phyloP scores from a whole-genome alignment of 1,140 invertebrate genomes.

The Armadillidium nasatum region DNA sequence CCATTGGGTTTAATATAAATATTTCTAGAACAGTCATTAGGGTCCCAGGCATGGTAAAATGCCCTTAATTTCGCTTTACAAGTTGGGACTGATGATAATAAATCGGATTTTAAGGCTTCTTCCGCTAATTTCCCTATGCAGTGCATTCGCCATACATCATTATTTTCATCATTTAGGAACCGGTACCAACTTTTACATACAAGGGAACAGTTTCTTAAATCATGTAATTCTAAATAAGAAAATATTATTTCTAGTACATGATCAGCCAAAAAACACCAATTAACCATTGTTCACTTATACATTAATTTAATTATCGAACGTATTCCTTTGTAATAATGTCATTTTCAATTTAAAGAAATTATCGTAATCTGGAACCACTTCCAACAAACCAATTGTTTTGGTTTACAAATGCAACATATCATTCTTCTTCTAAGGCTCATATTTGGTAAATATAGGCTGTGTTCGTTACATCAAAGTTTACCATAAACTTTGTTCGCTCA shows the following conservation, averaged over 20 bases:
- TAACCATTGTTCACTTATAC: slow-evolving; percentile 30
- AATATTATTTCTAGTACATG: slow-evolving; percentile 89
- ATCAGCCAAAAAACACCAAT: slow-evolving; percentile 54
- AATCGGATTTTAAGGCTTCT: slow-evolving; percentile 79
- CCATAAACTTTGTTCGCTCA: too few species aligned
- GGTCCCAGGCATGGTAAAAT: slow-evolving; percentile 94
- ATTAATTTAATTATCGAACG: too few species aligned
- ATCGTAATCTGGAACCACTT: neutral
- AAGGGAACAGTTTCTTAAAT: slow-evolving; percentile 79
- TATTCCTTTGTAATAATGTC: neutral
- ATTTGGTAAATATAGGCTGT: too few species aligned
- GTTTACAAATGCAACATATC: neutral
- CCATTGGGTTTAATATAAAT: slow-evolving; percentile 95
- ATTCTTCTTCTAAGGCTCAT: too few species aligned
- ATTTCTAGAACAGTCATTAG: slow-evolving; percentile 92
- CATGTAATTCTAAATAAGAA: slow-evolving; percentile 80
- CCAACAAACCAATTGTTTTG: neutral
- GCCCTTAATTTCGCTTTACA: slow-evolving; percentile 93
- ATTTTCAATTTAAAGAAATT: neutral
- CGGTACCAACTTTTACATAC: slow-evolving; percentile 92
- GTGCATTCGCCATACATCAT: slow-evolving; percentile 89
- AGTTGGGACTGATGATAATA: slow-evolving; percentile 79
- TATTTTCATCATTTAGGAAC: slow-evolving; percentile 88
- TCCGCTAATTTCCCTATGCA: slow-evolving; percentile 81
- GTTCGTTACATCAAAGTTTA: too few species aligned